These are phyloP conservation scores for Orchestes rusci DNA, from an alignment of 2,888 invertebrate species.

Conservation along the genomic window DNA sequence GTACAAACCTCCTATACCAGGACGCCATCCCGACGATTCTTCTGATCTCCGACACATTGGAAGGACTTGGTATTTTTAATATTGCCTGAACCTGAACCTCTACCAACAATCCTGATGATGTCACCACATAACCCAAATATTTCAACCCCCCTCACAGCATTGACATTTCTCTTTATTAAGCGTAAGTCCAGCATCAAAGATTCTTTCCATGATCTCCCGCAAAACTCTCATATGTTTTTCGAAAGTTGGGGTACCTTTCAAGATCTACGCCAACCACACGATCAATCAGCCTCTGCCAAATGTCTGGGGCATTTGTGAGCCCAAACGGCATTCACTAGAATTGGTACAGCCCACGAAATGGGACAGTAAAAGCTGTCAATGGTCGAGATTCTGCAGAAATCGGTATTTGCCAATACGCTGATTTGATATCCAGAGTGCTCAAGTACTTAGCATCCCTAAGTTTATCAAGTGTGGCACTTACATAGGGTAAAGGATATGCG, in stretches of 20 bases:
- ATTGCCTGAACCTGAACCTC: slow-evolving; percentile 24
- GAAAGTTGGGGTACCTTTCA: background rate
- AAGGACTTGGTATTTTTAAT: slow-evolving; percentile 19
- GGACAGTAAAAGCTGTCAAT: too few species aligned
- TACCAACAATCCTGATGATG: slow-evolving; percentile 15
- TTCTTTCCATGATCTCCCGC: too few species aligned
- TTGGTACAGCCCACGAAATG: too few species aligned
- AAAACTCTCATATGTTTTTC: too few species aligned
- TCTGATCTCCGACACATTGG: slow-evolving; percentile 19
- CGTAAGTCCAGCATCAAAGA: too few species aligned
- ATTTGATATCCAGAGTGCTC: slow-evolving; percentile 9
- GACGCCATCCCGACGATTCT: slow-evolving; percentile 19
- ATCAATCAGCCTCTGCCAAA: slow-evolving; percentile 27
- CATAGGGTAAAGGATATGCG: slow-evolving; percentile 11
- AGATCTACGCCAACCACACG: too few species aligned
- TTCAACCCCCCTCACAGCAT: slow-evolving; percentile 20
- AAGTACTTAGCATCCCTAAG: slow-evolving; percentile 8
- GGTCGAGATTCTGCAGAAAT: background rate
- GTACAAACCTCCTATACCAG: too few species aligned
- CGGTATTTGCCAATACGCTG: slow-evolving; percentile 4
- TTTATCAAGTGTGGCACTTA: slow-evolving; percentile 12
- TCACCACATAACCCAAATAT: slow-evolving; percentile 26
- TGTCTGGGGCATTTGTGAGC: slow-evolving; percentile 31
- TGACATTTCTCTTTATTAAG: slow-evolving; percentile 6
- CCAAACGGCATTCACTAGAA: slow-evolving; percentile 31